A percentile compares a stretch with the other conserved stretches of the same genome.
Conservation (phyloP, 1,140 invertebrate genomes). For the Plutomurus gul region DNA sequence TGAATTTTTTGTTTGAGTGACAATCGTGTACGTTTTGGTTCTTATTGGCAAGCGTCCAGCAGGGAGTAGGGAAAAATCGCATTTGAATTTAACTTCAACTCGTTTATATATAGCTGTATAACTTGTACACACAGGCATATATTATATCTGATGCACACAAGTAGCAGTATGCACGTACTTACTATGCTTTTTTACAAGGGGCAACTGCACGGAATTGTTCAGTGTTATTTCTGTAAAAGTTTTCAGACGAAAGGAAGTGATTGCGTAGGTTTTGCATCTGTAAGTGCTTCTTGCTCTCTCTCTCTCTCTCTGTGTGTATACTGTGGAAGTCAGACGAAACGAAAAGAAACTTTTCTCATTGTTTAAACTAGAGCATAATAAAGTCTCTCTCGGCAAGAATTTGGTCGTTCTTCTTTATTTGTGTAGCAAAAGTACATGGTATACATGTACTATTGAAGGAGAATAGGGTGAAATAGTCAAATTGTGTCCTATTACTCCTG, state of each 20-base stretch:
- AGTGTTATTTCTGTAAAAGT: neutral
- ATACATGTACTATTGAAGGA: too few species aligned
- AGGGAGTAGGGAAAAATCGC: neutral
- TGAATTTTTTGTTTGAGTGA: neutral
- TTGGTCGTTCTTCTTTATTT: too few species aligned
- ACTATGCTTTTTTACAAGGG: neutral
- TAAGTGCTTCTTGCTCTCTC: too few species aligned
- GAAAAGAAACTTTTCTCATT: too few species aligned
- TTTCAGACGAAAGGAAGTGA: neutral
- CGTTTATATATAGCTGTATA: neutral
- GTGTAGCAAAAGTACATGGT: too few species aligned
- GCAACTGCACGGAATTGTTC: neutral
- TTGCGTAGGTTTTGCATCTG: neutral
- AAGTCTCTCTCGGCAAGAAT: too few species aligned
- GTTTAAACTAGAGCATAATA: too few species aligned
- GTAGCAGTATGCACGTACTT: neutral
- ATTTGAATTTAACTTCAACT: conserved; percentile 1
- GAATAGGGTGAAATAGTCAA: too few species aligned
- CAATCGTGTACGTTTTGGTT: conserved; percentile 18
- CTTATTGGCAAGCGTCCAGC: neutral
- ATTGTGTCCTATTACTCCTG: too few species aligned
- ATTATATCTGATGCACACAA: neutral
- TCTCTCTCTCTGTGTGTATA: neutral
- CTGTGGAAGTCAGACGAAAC: neutral
- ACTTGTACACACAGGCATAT: neutral